Evolutionary conservation across 2,113 vertebrate species (phyloP), one percentile per base, ranked within the genome.

Genomic region (Euleptes europaea): DNA sequence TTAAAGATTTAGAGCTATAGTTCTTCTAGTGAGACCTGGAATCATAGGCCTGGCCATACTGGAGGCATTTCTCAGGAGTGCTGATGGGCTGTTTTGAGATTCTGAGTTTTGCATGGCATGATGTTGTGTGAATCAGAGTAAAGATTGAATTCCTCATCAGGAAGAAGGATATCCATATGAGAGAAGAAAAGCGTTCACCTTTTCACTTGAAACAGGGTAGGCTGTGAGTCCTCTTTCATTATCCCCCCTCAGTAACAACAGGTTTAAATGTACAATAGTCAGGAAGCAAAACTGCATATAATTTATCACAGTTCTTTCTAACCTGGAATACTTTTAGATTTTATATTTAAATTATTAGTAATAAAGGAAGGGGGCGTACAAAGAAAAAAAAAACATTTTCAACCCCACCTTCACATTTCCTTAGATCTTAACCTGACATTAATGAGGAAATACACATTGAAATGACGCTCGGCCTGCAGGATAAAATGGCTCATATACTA

Each of bases 341-440:
- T 82, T 33, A 69, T 90, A 91, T 86, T 87, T 21, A 70, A 86
- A 90, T 86, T 85, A 86, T 78, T 88, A 91, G 82, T 84, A 88
- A 26, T 77, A 84, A 82, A 78, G 81, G 91, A 66, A 65, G 26
- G 66, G 92, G 88, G 90, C 88, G 85, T 78, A 91, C 77, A 78
- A 92, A 89, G 49, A 19, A 17, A 17, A 33, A 78, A 82, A 80
- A 7, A 78, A 65, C 66, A 75, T 60, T 82, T 76, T 91, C 66
- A 79, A 57, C 93, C 72, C 82, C 84, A 76, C 86, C 85, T 86
- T 63, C 6, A 0, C 72, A 80, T 89, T 86, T 82, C 91, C 88
- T 92, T 87, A 91, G 80, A 92, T 91, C 93, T 94, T 91, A 87
- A 90, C 89, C 91, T 93, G 91, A 94, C 93, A 92, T 86, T 91